Evolutionary conservation across 2,888 invertebrate genomes (phyloP).

Genomic region (Dryococelus australis): DNA sequence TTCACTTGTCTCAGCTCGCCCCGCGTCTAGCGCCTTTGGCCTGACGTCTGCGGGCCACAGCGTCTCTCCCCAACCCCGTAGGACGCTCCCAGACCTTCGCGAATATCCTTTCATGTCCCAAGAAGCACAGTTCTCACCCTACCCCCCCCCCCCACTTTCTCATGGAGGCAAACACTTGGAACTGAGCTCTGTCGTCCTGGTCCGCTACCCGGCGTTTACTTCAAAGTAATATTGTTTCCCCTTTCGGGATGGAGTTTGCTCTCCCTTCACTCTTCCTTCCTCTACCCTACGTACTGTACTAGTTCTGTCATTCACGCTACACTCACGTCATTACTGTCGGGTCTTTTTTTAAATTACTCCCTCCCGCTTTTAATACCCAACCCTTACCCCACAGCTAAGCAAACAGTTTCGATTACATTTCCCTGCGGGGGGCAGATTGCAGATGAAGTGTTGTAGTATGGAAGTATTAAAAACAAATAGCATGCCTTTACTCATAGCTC

Average conservation of each 20-base stretch:
- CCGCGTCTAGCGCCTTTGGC: neutral
- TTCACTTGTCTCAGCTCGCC: neutral
- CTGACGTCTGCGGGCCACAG: neutral
- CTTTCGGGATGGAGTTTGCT: neutral
- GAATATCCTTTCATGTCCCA: constrained; percentile 1
- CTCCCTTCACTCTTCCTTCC: neutral
- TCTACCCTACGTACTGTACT: too few species aligned
- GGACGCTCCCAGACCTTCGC: neutral
- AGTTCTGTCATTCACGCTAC: too few species aligned
- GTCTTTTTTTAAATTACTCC: too few species aligned
- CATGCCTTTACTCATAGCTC: too few species aligned
- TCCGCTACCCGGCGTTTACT: neutral
- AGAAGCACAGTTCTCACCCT: neutral
- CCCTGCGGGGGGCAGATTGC: too few species aligned
- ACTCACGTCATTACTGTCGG: too few species aligned
- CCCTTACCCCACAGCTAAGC: too few species aligned
- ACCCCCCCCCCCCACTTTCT: neutral
- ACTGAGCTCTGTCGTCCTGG: neutral
- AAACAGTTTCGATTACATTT: too few species aligned
- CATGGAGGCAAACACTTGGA: neutral
- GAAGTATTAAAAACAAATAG: too few species aligned
- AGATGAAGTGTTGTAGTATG: too few species aligned
- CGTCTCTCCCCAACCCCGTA: neutral
- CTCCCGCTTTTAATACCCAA: too few species aligned
- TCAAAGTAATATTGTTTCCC: constrained; percentile 9